Evolutionary conservation across 2,888 invertebrate species (phyloP).

Genomic region (Platycheirus albimanus): DNA sequence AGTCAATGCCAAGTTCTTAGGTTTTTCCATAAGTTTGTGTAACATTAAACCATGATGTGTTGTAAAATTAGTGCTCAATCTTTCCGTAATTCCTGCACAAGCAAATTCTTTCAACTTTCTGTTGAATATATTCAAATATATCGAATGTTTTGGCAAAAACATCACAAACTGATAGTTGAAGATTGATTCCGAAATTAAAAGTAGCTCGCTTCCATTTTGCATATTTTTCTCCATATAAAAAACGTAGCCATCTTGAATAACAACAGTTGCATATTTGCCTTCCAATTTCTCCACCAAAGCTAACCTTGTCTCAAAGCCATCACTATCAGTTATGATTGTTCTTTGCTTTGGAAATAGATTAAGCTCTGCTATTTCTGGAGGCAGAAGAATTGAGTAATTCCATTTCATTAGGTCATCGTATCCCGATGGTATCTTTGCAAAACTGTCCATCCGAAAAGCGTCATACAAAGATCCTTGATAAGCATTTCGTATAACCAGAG

Average conservation of each 20-base stretch:
- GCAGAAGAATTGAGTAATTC: slow-evolving; percentile 75
- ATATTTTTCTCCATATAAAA: slow-evolving; percentile 75
- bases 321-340: slow-evolving; percentile 41
- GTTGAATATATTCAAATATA: slow-evolving; percentile 76
- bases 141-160: slow-evolving; percentile 77
- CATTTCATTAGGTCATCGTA: slow-evolving; percentile 74
- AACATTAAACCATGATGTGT: neutral
- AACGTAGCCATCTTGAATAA: slow-evolving; percentile 75
- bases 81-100: slow-evolving; percentile 76
- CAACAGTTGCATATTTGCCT: slow-evolving; percentile 26
- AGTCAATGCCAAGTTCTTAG: neutral
- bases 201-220: slow-evolving; percentile 74
- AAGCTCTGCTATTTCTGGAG: slow-evolving; percentile 58
- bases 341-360: slow-evolving; percentile 75
- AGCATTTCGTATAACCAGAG: slow-evolving; percentile 78
- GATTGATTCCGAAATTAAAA: slow-evolving; percentile 77
- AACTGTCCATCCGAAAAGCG: slow-evolving; percentile 76
- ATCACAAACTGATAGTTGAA: slow-evolving; percentile 77
- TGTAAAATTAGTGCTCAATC: slow-evolving; percentile 40
- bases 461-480: slow-evolving; percentile 80
- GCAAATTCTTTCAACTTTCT: slow-evolving; percentile 76
- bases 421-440: slow-evolving; percentile 74
- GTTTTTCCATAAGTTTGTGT: slow-evolving; percentile 8
- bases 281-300: neutral
- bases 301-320: neutral